Conservation (phyloP, 2,888 invertebrate genomes). For the Cryptocephalus primarius region DNA sequence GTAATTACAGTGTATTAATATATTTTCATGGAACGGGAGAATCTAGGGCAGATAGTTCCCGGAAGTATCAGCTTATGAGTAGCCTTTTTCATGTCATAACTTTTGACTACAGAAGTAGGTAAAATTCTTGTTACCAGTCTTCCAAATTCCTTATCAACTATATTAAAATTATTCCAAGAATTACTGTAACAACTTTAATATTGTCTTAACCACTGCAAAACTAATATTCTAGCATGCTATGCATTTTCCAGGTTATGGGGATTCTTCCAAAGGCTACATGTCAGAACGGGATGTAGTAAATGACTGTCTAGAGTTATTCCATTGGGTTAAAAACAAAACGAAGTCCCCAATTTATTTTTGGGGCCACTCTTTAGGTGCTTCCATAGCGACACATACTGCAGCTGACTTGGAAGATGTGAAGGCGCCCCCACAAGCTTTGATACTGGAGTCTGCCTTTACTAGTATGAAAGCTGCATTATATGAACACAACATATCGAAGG, state of each 20-base stretch:
- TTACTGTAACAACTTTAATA: too few relatives aligned
- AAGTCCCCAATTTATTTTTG: conserved; percentile 25
- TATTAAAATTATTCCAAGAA: too few relatives aligned
- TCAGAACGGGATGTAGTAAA: conserved; percentile 25
- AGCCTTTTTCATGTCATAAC: conserved; percentile 34
- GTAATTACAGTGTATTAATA: conserved; percentile 28
- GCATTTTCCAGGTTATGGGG: conserved; percentile 6
- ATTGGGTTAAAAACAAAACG: conserved; percentile 20
- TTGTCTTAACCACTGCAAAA: too few relatives aligned
- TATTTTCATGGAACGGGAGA: conserved; percentile 36
- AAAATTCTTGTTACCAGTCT: neutral
- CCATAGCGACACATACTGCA: conserved; percentile 21
- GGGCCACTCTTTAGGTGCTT: conserved; percentile 29
- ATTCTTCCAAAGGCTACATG: conserved; percentile 22
- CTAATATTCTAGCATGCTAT: too few relatives aligned
- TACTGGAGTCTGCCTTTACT: neutral
- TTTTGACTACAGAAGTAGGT: conserved; percentile 33
- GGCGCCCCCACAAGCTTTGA: neutral
- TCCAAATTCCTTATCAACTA: too few relatives aligned
- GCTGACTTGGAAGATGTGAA: neutral
- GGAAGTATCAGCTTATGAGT: conserved; percentile 64
- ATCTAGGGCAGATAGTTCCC: conserved; percentile 35
- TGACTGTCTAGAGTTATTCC: conserved; percentile 26
- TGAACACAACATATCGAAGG: neutral
- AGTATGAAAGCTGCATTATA: neutral